Evolutionary conservation across 2,113 vertebrate species (phyloP).

Genomic region (Marcusenius ussheri): DNA sequence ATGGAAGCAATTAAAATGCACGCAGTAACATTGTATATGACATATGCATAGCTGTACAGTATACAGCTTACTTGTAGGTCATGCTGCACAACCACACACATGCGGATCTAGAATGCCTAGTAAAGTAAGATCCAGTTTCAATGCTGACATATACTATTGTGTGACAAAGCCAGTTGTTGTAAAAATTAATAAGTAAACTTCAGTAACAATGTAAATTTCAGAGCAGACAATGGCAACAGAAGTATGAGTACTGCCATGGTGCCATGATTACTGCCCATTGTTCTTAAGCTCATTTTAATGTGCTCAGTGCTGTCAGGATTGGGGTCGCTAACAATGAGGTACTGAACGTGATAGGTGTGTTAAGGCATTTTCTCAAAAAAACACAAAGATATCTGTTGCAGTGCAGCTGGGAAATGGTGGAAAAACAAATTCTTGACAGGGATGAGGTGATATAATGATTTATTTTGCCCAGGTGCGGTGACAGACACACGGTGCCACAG

Average conservation of each 20-base stretch:
- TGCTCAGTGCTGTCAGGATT: not conserved
- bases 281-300: not conserved
- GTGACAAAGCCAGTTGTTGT: not conserved
- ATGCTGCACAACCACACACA: not conserved
- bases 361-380: not conserved
- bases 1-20: not conserved
- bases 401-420: not conserved
- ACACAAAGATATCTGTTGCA: not conserved
- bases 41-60: not conserved
- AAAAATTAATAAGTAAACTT: not conserved
- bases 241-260: not conserved
- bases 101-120: not conserved
- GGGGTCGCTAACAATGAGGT: not conserved
- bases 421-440: not conserved
- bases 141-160: not conserved
- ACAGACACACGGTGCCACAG: not conserved
- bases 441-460: not conserved
- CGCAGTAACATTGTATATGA: not conserved
- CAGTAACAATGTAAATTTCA: not conserved
- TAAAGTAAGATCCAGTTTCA: not conserved
- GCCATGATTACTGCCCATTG: not conserved
- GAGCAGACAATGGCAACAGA: not conserved
- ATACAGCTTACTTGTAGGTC: not conserved
- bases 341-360: not conserved
- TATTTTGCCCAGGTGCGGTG: not conserved